Evolutionary conservation across 2,113 vertebrate species (phyloP), one percentile per base, ranked within the genome.

Genomic region (Girardinichthys multiradiatus): DNA sequence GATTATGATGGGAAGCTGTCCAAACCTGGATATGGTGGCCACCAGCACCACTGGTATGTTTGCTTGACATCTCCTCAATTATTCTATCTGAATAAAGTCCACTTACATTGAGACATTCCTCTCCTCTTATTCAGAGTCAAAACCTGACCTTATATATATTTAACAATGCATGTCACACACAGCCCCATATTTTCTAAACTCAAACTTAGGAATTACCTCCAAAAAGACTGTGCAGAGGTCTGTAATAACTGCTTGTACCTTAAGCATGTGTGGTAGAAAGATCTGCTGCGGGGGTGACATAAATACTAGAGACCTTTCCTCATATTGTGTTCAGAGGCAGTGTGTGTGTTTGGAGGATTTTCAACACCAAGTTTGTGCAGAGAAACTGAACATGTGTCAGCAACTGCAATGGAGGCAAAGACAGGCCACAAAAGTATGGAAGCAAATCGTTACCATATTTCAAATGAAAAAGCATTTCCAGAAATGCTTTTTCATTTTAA

Each of bases 281-380:
- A 80, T 92, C 92, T 90, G 92, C 83, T 81, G 90, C 88, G 92
- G 89, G 92, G 93, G 93, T 89, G 64, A 83, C 92, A 87, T 69
- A 78, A 92, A 95, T 95, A 92, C 96, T 95, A 93, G 85, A 95
- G 96, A 93, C 94, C 95, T 94, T 91, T 83, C 72, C 71, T 84
- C 75, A 80, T 48, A 77, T 84, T 84, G 74, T 87, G 68, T 86
- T 89, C 81, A 86, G 81, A 85, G 72, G 27, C 72, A 83, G 71
- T 74, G 80, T 87, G 79, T 39, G 45, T 67, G 71, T 85, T 68
- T 76, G 83, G 72, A 84, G 64, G 68, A 21, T 69, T 31, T 64
- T 42, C 81, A 72, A 84, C 87, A 74, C 64, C 0, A 1, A 85
- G 80, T 70, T 68, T 87, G 87, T 81, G 82, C 65, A 19, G 59